Evolutionary conservation across 2,797 vertebrate species (phyloP).

Genomic region (Sebastes paucispinis): DNA sequence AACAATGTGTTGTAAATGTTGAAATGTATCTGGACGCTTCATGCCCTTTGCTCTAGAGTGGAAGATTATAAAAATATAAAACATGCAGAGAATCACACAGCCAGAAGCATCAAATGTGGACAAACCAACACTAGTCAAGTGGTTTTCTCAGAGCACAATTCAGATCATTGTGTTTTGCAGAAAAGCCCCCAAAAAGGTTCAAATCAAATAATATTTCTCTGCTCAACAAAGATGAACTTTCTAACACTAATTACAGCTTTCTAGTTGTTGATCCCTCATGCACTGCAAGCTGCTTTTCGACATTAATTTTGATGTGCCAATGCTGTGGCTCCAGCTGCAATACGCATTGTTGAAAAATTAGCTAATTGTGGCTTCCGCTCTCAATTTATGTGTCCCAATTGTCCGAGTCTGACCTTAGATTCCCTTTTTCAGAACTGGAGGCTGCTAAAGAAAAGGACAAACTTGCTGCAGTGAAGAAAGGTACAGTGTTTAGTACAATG

Average conservation of each 20-base stretch:
- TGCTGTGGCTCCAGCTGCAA: background rate
- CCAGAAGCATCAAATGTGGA: background rate
- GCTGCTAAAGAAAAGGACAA: slow-evolving; percentile 50
- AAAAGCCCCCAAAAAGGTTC: background rate
- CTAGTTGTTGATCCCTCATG: background rate
- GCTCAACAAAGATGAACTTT: background rate
- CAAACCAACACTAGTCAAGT: background rate
- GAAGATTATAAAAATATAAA: background rate
- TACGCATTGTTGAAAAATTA: background rate
- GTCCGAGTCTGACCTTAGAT: background rate
- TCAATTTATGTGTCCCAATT: background rate
- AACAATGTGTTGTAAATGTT: background rate
- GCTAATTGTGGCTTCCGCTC: background rate
- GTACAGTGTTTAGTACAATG: slow-evolving; percentile 7
- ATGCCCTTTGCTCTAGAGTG: background rate
- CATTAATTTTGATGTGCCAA: background rate
- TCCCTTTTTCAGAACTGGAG: slow-evolving; percentile 45
- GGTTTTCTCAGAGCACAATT: background rate
- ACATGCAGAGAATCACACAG: background rate
- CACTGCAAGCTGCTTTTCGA: background rate
- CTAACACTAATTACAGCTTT: background rate
- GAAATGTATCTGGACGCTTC: background rate
- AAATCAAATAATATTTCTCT: background rate
- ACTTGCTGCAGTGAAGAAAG: slow-evolving; percentile 51
- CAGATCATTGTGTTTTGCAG: background rate